phyloP scores from a whole-genome alignment of 1,140 invertebrate species.

The Galendromus occidentalis region DNA sequence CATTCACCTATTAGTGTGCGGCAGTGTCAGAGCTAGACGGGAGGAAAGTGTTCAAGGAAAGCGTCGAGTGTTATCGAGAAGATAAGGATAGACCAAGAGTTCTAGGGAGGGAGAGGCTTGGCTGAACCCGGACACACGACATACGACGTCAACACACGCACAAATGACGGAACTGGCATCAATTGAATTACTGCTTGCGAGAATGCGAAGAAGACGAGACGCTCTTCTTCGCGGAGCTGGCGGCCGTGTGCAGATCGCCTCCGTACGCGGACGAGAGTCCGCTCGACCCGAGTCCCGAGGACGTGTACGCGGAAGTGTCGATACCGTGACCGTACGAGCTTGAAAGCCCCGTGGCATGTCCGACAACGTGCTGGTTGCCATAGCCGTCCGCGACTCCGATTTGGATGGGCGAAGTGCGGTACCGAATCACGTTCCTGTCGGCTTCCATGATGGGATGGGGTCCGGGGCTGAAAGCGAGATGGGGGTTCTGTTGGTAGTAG shows the following conservation, averaged over 20 bases:
- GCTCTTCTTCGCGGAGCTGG: not conserved
- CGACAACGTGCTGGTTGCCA: not conserved
- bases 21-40: too few relatives aligned
- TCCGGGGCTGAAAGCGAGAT: not conserved
- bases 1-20: too few relatives aligned
- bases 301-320: not conserved
- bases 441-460: slow-evolving; percentile 6
- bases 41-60: too few relatives aligned
- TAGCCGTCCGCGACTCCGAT: not conserved
- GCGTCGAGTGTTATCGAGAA: too few relatives aligned
- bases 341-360: not conserved
- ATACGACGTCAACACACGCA: too few relatives aligned
- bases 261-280: not conserved
- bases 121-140: too few relatives aligned
- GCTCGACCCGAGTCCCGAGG: not conserved
- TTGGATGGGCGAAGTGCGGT: not conserved
- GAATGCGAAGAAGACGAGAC: too few relatives aligned
- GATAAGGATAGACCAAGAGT: too few relatives aligned
- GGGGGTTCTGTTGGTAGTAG: not conserved
- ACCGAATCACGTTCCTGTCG: not conserved
- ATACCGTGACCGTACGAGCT: not conserved
- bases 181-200: too few relatives aligned
- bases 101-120: too few relatives aligned
- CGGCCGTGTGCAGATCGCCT: not conserved
- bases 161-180: too few relatives aligned